Evolutionary conservation across 1,140 invertebrate species (phyloP).

Genomic region (Octopus bimaculoides): DNA sequence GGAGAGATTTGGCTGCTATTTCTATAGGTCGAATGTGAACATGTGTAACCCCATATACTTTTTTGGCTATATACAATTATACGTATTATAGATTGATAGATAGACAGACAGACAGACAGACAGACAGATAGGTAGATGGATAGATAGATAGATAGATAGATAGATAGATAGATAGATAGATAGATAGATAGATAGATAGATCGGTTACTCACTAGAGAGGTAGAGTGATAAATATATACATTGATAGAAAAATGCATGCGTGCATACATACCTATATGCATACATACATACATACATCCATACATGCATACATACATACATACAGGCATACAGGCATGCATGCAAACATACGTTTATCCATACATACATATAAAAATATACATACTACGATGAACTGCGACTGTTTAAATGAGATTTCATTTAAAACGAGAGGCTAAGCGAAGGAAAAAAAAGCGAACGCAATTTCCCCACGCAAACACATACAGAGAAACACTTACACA

Average conservation of each 20-base stretch:
- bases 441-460: not conserved
- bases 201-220: not conserved
- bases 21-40: too few relatives aligned
- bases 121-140: not conserved
- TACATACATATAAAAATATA: not conserved
- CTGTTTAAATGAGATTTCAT: not conserved
- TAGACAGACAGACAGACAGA: not conserved
- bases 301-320: not conserved
- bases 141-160: not conserved
- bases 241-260: too few relatives aligned
- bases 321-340: not conserved
- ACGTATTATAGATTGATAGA: too few relatives aligned
- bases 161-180: not conserved
- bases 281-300: not conserved
- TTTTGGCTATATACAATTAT: too few relatives aligned
- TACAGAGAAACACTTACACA: not conserved
- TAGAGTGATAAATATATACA: not conserved
- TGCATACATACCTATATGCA: not conserved
- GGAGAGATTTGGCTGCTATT: too few relatives aligned
- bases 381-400: not conserved
- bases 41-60: too few relatives aligned
- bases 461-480: not conserved
- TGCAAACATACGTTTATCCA: not conserved
- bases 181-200: not conserved
- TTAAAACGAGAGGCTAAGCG: not conserved